Conservation (phyloP, 2,797 vertebrate species). For the Petrocephalus sullivani region DNA sequence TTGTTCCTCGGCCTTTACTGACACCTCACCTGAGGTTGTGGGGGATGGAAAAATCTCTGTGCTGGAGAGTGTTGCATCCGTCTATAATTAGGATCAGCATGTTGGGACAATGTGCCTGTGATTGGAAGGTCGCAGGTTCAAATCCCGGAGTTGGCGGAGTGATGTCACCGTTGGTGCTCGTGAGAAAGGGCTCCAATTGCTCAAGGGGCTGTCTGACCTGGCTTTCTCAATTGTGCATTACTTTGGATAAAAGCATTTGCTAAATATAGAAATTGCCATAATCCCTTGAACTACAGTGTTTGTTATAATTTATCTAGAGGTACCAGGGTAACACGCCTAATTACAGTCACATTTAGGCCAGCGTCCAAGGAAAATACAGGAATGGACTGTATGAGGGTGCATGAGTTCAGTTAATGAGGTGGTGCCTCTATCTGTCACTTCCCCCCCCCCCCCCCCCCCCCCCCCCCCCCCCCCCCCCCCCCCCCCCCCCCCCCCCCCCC, state of each 20-base stretch:
- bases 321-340: neutral
- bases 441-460: too few species aligned
- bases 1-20: slow-evolving; percentile 44
- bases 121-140: neutral
- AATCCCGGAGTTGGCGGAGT: neutral
- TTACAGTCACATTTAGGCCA: neutral
- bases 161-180: neutral
- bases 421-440: slow-evolving; percentile 41
- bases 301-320: neutral
- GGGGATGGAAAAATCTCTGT: neutral
- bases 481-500: too few species aligned
- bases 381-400: neutral
- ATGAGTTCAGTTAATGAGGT: neutral
- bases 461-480: too few species aligned
- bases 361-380: neutral
- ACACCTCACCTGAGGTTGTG: slow-evolving; percentile 41
- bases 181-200: neutral
- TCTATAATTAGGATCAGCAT: neutral
- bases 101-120: neutral
- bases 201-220: neutral
- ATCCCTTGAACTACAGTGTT: neutral
- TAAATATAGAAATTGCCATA: slow-evolving; percentile 4
- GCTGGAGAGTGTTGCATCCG: neutral
- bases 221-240: neutral
- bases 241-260: neutral